Evolutionary conservation across 2,888 invertebrate genomes (phyloP).

Genomic region (Hermaeophaga mercurialis): DNA sequence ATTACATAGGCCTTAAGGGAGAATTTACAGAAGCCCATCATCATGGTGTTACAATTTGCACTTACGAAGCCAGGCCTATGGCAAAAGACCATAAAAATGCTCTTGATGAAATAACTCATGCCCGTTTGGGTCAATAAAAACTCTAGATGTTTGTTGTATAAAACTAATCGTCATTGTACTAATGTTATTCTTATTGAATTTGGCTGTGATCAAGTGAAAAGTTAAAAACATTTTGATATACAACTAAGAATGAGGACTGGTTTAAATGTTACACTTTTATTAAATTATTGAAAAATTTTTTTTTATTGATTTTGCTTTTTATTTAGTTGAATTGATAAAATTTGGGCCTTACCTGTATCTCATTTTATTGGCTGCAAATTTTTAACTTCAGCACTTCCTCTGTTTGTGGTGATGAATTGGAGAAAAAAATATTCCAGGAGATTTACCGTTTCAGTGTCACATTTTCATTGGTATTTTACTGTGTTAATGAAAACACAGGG

Average conservation of each 20-base stretch:
- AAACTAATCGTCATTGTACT: background rate
- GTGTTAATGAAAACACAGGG: background rate
- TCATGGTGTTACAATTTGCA: constrained; percentile 90
- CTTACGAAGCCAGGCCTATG: constrained; percentile 87
- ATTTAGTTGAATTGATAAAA: too few relatives aligned
- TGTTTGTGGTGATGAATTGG: too few relatives aligned
- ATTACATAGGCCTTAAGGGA: constrained; percentile 94
- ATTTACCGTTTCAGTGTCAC: too few relatives aligned
- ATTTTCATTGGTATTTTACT: too few relatives aligned
- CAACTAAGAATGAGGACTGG: too few relatives aligned
- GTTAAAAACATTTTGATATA: background rate
- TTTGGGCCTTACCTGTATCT: too few relatives aligned
- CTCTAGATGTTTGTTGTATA: background rate
- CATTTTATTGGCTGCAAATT: too few relatives aligned
- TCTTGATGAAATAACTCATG: constrained; percentile 59
- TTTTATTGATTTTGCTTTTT: too few relatives aligned
- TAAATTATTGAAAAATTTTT: too few relatives aligned
- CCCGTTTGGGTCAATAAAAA: constrained; percentile 28
- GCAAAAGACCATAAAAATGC: constrained; percentile 82
- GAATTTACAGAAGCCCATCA: constrained; percentile 85
- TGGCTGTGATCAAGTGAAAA: constrained; percentile 1
- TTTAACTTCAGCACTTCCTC: too few relatives aligned
- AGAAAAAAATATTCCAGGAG: too few relatives aligned
- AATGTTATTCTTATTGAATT: too few relatives aligned
- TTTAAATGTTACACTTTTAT: background rate